phyloP scores from a whole-genome alignment of 2,888 invertebrate species.

The Laothoe populi region DNA sequence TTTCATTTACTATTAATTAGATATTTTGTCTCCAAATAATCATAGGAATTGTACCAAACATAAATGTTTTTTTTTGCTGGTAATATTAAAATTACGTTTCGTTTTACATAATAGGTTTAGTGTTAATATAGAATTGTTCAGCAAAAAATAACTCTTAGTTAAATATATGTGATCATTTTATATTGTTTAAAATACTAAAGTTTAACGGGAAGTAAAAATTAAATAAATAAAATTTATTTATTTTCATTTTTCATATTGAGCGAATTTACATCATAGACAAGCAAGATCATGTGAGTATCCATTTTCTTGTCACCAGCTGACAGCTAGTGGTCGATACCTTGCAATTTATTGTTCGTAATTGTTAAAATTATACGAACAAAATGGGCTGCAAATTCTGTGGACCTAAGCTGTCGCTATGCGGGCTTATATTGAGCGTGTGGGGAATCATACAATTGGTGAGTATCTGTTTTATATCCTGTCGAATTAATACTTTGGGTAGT shows the following conservation, averaged over 20 bases:
- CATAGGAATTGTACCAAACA: background rate
- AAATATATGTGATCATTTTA: background rate
- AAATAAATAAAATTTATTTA: slow-evolving; percentile 3
- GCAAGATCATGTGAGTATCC: slow-evolving; percentile 76
- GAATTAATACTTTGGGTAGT: background rate
- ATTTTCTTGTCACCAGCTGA: slow-evolving; percentile 78
- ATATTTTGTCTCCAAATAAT: no score
- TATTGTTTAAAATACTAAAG: background rate
- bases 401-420: slow-evolving; percentile 96
- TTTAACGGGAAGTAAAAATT: background rate
- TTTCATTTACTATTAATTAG: no score
- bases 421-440: slow-evolving; percentile 96
- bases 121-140: background rate
- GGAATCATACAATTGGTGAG: slow-evolving; percentile 97
- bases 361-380: slow-evolving; percentile 64
- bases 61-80: background rate
- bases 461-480: slow-evolving; percentile 39
- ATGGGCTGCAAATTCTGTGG: slow-evolving; percentile 90
- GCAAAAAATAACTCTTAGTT: no score
- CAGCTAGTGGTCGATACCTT: slow-evolving; percentile 73
- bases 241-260: background rate
- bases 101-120: background rate
- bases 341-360: slow-evolving; percentile 57
- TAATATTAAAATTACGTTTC: slow-evolving; percentile 10
- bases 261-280: slow-evolving; percentile 58